phyloP scores from a whole-genome alignment of 2,113 vertebrate genomes.

The Microcebus tavaratra region DNA sequence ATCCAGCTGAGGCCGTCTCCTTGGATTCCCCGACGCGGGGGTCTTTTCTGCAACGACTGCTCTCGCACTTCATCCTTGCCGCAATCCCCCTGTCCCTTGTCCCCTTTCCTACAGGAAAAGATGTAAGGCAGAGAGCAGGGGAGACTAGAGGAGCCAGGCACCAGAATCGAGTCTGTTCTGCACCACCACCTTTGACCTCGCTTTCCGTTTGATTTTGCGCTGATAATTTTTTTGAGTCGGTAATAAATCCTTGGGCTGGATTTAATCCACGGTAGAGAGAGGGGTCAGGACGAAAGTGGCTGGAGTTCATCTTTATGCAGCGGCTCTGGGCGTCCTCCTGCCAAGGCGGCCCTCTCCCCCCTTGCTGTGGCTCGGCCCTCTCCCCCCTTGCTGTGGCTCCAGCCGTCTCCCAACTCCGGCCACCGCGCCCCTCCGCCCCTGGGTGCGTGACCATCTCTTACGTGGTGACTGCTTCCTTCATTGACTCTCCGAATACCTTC shows the following conservation, averaged over 20 bases:
- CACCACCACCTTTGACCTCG: background rate
- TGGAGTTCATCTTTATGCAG: background rate
- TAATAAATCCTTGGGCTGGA: background rate
- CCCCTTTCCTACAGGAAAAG: rapidly evolving
- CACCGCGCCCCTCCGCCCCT: background rate
- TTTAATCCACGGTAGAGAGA: background rate
- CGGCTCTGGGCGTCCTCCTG: background rate
- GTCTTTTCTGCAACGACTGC: too few relatives aligned
- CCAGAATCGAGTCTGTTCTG: background rate
- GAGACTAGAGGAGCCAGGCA: rapidly evolving
- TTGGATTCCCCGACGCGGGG: constrained; percentile 52
- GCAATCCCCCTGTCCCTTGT: background rate
- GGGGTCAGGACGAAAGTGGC: background rate
- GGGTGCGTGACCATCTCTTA: rapidly evolving
- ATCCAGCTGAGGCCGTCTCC: constrained; percentile 58
- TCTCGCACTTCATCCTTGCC: background rate
- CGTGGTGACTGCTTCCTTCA: rapidly evolving
- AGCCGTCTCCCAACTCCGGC: background rate
- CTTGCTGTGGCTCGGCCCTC: rapidly evolving
- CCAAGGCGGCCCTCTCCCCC: background rate
- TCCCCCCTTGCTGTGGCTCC: rapidly evolving
- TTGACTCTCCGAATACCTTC: background rate
- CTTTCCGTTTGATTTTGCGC: background rate
- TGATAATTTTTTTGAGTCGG: background rate
- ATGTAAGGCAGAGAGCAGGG: too few relatives aligned